Base-by-base conservation (phyloP, 2,113 vertebrate species). In the Eubucco bourcierii region DNA sequence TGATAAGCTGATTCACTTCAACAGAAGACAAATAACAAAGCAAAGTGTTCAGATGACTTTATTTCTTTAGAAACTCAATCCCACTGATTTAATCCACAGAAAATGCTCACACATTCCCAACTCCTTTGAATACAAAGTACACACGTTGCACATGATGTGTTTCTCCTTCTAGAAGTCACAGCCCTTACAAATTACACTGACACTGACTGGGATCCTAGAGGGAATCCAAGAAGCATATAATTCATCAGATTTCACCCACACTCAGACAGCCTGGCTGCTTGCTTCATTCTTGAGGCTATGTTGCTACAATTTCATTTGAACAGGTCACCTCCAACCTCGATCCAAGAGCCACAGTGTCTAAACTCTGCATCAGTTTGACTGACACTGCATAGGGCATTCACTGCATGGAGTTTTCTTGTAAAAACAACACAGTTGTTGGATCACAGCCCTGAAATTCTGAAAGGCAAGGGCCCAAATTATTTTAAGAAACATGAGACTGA, bases 171-270 rank as follows among this genome's bases (percentile, higher is more conserved):
- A 90, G 80, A 89, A 87, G 56, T 63, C 18, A 2, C 79, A 84
- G 72, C 59, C 72, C 74, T 91, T 76, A 82, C 85, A 91, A 81
- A 95, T 93, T 73, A 61, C 75, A 76, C 88, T 88, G 81, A 93
- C 67, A 90, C 29, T 70, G 80, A 39, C 80, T 90, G 90, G 34
- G 65, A 61, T 53, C 17, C 84, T 97, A 93, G 82, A 95, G 34
- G 59, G 72, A 64, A 19, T 90, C 89, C 93, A 94, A 81, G 68
- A 61, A 92, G 92, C 59, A 89, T 81, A 94, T 92, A 97, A 96
- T 95, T 95, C 90, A 95, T 96, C 87, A 89, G 89, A 94, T 92
- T 95, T 95, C 95, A 96, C 87, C 94, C 87, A 61, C 93, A 84
- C 92, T 93, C 92, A 88, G 93, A 73, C 87, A 95, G 83, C 67